These are phyloP conservation scores for Bubalus kerabau DNA, from an alignment of 2,113 vertebrate genomes.

Conservation along the genomic window DNA sequence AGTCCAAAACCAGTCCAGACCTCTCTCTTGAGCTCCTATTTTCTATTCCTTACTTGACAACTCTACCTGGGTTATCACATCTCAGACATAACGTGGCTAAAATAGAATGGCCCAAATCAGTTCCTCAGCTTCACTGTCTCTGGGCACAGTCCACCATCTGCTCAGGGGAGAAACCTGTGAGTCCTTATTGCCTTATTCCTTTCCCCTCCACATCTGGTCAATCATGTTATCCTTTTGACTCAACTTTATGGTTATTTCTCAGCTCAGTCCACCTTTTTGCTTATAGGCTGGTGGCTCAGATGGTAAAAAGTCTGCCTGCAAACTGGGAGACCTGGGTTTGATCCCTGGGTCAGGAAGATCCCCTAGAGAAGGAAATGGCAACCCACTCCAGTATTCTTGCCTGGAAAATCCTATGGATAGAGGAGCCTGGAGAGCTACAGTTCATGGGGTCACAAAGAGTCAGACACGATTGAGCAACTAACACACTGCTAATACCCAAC, in stretches of 20 bases:
- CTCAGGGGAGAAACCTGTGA: background rate
- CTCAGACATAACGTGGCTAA: background rate
- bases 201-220: background rate
- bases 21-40: background rate
- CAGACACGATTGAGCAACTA: background rate
- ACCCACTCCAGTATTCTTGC: background rate
- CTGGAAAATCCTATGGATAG: background rate
- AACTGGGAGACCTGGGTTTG: background rate
- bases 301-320: background rate
- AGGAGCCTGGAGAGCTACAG: background rate
- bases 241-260: background rate
- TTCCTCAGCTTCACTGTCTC: background rate
- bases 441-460: background rate
- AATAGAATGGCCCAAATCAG: background rate
- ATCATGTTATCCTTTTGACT: conserved; percentile 9
- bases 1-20: background rate
- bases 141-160: background rate
- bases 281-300: background rate
- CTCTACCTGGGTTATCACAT: background rate
- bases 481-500: background rate
- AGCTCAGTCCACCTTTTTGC: background rate
- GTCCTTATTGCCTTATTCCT: background rate
- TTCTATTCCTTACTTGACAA: background rate
- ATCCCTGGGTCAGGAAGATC: background rate
- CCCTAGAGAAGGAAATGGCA: background rate